A percentile compares a stretch with the other conserved stretches of the same genome.
phyloP scores from a whole-genome alignment of 2,797 vertebrate species.

The Chaenodraco wilsoni region DNA sequence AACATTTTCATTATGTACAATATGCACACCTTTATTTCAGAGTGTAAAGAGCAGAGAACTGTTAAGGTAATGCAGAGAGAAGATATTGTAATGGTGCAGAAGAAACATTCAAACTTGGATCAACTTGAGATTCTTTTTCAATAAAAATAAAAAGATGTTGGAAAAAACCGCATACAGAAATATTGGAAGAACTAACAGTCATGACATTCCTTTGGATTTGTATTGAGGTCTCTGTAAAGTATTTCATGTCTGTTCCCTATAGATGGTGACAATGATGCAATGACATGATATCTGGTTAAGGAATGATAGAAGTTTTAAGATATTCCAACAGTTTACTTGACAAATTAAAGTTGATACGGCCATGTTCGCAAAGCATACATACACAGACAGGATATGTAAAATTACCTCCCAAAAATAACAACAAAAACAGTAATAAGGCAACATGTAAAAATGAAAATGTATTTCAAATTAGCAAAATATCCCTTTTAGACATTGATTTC shows the following conservation, averaged over 20 bases:
- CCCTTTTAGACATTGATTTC: background rate
- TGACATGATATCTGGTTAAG: background rate
- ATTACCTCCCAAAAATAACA: constrained; percentile 7
- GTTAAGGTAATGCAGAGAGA: constrained; percentile 11
- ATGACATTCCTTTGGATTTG: constrained; percentile 14
- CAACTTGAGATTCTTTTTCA: background rate
- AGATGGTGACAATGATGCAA: constrained; percentile 5
- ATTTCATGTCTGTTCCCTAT: background rate
- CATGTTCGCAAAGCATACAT: constrained; percentile 6
- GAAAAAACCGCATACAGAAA: background rate
- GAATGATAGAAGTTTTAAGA: constrained; percentile 28
- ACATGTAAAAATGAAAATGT: constrained; percentile 1
- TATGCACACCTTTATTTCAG: constrained; percentile 58
- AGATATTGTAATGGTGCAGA: constrained; percentile 13
- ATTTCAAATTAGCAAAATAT: background rate
- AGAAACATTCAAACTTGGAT: constrained; percentile 16
- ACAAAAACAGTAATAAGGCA: constrained; percentile 5
- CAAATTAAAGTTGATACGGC: constrained; percentile 12
- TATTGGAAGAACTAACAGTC: constrained; percentile 1
- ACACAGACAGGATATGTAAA: background rate
- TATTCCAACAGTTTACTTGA: constrained; percentile 7
- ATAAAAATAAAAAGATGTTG: background rate
- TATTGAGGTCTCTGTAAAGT: background rate
- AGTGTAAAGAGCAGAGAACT: constrained; percentile 32
- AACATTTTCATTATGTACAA: constrained; percentile 17